A percentile compares a stretch with the other conserved stretches of the same genome.
These are phyloP conservation scores for Nematopogon swammerdamellus DNA, from an alignment of 2,888 invertebrate species.

Conservation along the genomic window DNA sequence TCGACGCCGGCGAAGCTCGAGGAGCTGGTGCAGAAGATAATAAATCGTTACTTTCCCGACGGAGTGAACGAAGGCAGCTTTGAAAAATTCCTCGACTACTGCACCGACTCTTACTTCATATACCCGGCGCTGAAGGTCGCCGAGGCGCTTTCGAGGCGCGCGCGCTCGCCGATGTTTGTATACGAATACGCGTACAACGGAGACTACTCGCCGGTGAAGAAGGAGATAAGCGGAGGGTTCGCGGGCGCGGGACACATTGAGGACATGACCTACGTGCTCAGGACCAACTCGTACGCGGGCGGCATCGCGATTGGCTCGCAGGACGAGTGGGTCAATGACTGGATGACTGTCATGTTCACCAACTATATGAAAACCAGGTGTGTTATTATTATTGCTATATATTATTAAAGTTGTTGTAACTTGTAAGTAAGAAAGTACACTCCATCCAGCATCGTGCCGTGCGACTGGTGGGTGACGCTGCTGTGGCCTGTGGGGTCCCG, in stretches of 20 bases:
- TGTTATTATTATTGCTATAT: too few species aligned
- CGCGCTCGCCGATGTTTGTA: conserved; percentile 41
- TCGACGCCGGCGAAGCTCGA: conserved; percentile 14
- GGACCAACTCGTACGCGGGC: conserved; percentile 22
- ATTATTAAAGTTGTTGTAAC: too few species aligned
- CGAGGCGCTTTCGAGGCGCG: conserved; percentile 15
- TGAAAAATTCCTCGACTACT: conserved; percentile 15
- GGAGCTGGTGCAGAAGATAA: conserved; percentile 18
- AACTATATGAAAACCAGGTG: conserved; percentile 29
- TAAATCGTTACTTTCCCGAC: conserved; percentile 24
- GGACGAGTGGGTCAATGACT: conserved; percentile 23
- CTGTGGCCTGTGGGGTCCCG: too few species aligned
- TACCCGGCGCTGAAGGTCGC: conserved; percentile 31
- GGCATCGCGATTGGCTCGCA: conserved; percentile 7
- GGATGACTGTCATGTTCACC: conserved; percentile 27
- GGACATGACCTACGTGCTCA: conserved; percentile 55
- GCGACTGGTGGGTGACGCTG: too few species aligned
- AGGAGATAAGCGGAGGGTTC: conserved; percentile 26
- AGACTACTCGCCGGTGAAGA: conserved; percentile 40
- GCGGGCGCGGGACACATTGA: conserved; percentile 58
- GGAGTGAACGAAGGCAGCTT: conserved; percentile 22
- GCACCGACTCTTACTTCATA: conserved; percentile 28
- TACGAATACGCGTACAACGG: conserved; percentile 54
- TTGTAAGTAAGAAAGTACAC: too few species aligned
- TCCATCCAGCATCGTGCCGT: too few species aligned